A percentile compares a stretch with the other conserved stretches of the same genome.
These are phyloP conservation scores for Ciconia stormi DNA, from an alignment of 2,113 vertebrate species.

Conservation along the genomic window DNA sequence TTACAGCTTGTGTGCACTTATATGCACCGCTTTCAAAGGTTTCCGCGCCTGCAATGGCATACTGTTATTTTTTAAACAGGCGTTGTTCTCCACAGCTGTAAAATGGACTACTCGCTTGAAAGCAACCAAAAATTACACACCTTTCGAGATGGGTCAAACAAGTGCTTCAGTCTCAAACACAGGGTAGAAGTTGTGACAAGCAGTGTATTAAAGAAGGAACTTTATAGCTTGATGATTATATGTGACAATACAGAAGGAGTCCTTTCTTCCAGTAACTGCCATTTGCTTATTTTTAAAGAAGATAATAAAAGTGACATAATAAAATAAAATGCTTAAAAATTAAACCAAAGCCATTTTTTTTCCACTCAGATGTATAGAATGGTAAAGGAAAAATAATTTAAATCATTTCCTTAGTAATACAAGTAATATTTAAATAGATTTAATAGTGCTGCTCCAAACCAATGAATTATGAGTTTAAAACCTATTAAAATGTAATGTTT, in stretches of 20 bases:
- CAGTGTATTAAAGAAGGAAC: background rate
- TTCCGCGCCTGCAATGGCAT: background rate
- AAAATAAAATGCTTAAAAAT: constrained; percentile 67
- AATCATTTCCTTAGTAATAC: constrained; percentile 80
- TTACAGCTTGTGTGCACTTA: background rate
- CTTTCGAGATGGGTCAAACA: background rate
- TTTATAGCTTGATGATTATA: background rate
- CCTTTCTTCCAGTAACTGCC: background rate
- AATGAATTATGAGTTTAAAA: constrained; percentile 88
- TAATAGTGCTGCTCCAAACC: constrained; percentile 84
- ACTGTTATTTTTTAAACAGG: background rate
- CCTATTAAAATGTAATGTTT: constrained; percentile 90
- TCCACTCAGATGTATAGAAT: constrained; percentile 51
- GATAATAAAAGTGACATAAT: constrained; percentile 38
- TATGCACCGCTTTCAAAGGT: background rate
- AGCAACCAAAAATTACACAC: background rate
- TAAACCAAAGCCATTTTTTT: constrained; percentile 17
- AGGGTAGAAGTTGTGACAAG: constrained; percentile 3
- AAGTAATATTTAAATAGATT: constrained; percentile 87
- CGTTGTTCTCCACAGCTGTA: background rate
- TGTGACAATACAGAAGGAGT: background rate
- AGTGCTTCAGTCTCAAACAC: background rate
- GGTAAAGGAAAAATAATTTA: constrained; percentile 75
- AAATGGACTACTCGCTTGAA: background rate
- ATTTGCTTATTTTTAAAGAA: constrained; percentile 43